Evolutionary conservation across 2,113 vertebrate species (phyloP), one percentile per base, ranked within the genome.

Genomic region (Phylloscopus trochilus): DNA sequence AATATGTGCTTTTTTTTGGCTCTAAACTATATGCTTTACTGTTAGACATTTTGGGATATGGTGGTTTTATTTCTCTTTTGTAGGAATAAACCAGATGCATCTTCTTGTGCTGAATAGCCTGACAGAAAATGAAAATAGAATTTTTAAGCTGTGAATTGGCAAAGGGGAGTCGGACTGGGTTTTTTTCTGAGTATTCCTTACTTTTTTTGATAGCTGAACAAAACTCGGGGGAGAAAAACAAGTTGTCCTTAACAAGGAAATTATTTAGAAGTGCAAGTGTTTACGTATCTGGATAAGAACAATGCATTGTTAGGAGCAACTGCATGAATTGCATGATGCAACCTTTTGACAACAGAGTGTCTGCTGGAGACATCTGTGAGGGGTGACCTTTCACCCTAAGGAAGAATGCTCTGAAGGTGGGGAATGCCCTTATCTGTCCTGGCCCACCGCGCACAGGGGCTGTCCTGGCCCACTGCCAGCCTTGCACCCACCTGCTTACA

Each of bases 341-440:
- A 96, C 98, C 98, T 98, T 98, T 98, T 98, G 98, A 99, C 98
- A 99, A 98, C 97, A 39, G 94, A 97, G 98, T 98, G 98, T 99
- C 98, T 99, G 98, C 98, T 98, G 98, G 98, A 98, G 98, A 98
- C 96, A 98, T 98, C 98, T 99, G 98, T 98, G 98, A 98, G 98
- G 98, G 97, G 95, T 98, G 98, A 99, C 98, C 98, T 98, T 97
- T 96, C 98, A 97, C 99, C 98, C 98, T 96, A 92, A 94, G 97
- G 98, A 99, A 98, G 98, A 99, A 99, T 98, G 98, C 97, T 98
- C 97, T 97, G 98, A 99, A 98, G 98, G 98, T 98, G 97, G 95
- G 97, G 98, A 98, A 98, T 97, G 97, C 92, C 17, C 35, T 97
- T 98, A 96, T 97, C 96, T 96, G 96, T 94, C 85, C 97, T 95